These are phyloP conservation scores for Achlya flavicornis DNA, from an alignment of 2,888 invertebrate genomes.

Conservation along the genomic window DNA sequence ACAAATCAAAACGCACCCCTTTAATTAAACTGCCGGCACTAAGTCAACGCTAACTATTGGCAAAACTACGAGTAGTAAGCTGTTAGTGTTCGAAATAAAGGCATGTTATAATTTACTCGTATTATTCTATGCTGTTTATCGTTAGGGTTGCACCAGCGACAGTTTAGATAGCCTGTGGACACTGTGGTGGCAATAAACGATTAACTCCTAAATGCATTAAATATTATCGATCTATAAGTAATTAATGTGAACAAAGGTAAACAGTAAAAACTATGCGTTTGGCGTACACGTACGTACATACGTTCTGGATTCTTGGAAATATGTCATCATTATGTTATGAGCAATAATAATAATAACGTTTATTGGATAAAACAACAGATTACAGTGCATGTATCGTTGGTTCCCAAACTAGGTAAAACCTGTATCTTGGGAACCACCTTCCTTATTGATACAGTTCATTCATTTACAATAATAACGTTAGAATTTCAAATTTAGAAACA, in stretches of 20 bases:
- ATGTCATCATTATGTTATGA: neutral
- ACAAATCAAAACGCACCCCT: conserved; percentile 78
- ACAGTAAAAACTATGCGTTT: neutral
- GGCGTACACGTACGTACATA: neutral
- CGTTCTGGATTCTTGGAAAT: neutral
- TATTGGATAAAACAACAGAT: too few relatives aligned
- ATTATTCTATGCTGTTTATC: conserved; percentile 52
- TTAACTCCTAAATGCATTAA: conserved; percentile 2
- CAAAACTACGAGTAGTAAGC: conserved; percentile 50
- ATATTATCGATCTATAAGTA: neutral
- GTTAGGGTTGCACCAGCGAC: conserved; percentile 38
- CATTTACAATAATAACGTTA: too few relatives aligned
- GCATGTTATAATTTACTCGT: conserved; percentile 65
- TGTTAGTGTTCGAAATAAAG: conserved; percentile 55
- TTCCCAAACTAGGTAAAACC: too few relatives aligned
- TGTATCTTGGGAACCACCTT: too few relatives aligned
- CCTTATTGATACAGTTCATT: too few relatives aligned
- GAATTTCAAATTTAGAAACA: too few relatives aligned
- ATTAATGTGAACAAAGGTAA: conserved; percentile 5
- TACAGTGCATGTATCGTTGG: too few relatives aligned
- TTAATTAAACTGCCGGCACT: conserved; percentile 76
- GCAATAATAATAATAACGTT: too few relatives aligned
- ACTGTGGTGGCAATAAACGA: neutral
- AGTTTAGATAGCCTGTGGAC: conserved; percentile 16
- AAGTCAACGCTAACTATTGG: conserved; percentile 72